A percentile compares a stretch with the other conserved stretches of the same genome.
Conservation (phyloP, 2,888 invertebrate genomes). For the Synergus umbraculus region DNA sequence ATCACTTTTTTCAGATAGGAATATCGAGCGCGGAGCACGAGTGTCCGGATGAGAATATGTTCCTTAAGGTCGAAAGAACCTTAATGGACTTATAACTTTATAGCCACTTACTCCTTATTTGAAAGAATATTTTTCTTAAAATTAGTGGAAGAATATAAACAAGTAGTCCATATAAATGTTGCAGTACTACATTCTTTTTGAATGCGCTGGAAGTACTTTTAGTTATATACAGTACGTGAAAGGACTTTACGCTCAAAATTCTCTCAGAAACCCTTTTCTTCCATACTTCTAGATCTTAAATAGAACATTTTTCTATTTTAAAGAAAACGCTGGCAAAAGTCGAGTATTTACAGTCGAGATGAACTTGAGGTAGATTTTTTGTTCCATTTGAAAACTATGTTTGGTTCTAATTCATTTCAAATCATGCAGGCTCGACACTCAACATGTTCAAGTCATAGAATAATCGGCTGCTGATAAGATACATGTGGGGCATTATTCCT, state of each 20-base stretch:
- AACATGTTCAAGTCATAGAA: too few species aligned
- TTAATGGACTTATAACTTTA: too few species aligned
- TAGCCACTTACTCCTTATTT: too few species aligned
- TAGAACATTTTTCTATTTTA: background rate
- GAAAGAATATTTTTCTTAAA: background rate
- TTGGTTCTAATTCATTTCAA: background rate
- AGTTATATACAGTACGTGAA: background rate
- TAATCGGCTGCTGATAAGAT: too few species aligned
- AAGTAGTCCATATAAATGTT: background rate
- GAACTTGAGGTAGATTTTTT: background rate
- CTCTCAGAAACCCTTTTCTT: conserved; percentile 26
- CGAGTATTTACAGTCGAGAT: conserved; percentile 15
- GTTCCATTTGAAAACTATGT: background rate
- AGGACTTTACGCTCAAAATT: conserved; percentile 31
- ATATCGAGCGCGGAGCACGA: too few species aligned
- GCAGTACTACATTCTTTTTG: background rate
- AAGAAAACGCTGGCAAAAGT: background rate
- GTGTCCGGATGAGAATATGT: too few species aligned
- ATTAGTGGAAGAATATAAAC: background rate
- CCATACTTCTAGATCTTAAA: conserved; percentile 20
- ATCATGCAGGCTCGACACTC: background rate
- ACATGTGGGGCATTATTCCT: too few species aligned
- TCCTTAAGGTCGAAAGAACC: too few species aligned
- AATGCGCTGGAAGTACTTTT: background rate
- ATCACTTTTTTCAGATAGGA: too few species aligned